A percentile compares a stretch with the other conserved stretches of the same genome.
Evolutionary conservation across 2,888 invertebrate species (phyloP).

Genomic region (Tachina fera): DNA sequence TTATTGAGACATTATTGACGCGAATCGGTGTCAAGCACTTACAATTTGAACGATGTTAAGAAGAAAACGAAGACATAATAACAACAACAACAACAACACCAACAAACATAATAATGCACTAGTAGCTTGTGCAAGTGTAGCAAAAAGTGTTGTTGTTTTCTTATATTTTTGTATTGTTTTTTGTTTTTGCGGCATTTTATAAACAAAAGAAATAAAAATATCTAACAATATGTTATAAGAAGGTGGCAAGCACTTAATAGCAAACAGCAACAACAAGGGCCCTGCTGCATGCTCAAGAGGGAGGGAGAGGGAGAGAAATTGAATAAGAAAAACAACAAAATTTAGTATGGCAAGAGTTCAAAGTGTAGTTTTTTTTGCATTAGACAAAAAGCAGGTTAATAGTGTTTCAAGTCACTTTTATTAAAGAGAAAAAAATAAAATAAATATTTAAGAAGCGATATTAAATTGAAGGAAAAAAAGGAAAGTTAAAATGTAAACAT

Average conservation of each 20-base stretch:
- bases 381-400: conserved; percentile 79
- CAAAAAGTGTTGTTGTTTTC: conserved; percentile 18
- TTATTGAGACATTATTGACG: conserved; percentile 79
- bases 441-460: neutral
- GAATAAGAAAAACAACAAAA: conserved; percentile 30
- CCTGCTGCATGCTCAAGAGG: neutral
- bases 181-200: conserved; percentile 44
- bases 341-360: conserved; percentile 65
- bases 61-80: conserved; percentile 7
- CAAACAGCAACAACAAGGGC: conserved; percentile 34
- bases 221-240: conserved; percentile 52
- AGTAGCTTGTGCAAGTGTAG: neutral
- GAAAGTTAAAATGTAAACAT: too few species aligned
- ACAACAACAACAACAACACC: neutral
- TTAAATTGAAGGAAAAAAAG: neutral
- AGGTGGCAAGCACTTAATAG: conserved; percentile 66
- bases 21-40: conserved; percentile 72
- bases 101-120: neutral
- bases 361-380: conserved; percentile 71
- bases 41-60: conserved; percentile 44
- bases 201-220: conserved; percentile 42
- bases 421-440: neutral
- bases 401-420: conserved; percentile 62
- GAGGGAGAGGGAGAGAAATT: neutral
- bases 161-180: neutral